Evolutionary conservation across 2,113 vertebrate genomes (phyloP).

Genomic region (Heliornis fulica): DNA sequence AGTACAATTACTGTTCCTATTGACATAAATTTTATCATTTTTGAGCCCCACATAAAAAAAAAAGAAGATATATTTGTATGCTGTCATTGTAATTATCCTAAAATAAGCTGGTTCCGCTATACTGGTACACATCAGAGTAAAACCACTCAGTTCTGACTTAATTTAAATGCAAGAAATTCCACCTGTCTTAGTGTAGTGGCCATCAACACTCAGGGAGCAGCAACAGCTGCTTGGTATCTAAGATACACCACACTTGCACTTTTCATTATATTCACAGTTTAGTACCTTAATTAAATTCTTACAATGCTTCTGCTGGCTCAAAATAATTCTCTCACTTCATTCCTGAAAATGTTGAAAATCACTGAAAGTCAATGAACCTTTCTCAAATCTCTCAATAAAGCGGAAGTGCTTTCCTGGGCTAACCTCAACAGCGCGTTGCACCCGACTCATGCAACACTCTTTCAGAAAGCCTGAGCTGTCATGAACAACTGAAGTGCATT

Average conservation of each 20-base stretch:
- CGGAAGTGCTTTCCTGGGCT: neutral
- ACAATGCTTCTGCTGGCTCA: neutral
- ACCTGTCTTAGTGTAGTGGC: neutral
- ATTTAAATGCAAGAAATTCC: neutral
- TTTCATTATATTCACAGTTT: neutral
- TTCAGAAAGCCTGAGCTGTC: neutral
- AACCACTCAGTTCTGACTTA: neutral
- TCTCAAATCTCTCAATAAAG: neutral
- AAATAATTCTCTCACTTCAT: neutral
- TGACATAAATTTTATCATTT: neutral
- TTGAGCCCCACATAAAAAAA: too few relatives aligned
- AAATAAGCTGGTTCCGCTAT: neutral
- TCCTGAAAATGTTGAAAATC: neutral
- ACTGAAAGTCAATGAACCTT: neutral
- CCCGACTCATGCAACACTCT: fast-evolving
- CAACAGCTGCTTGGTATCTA: neutral
- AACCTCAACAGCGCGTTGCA: neutral
- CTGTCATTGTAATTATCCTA: neutral
- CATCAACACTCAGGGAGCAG: neutral
- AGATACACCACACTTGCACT: neutral
- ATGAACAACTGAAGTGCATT: neutral
- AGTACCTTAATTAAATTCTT: neutral
- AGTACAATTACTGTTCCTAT: neutral
- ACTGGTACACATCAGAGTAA: neutral
- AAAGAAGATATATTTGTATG: neutral